Base-by-base conservation (phyloP, 1,140 invertebrate genomes). In the Apis laboriosa region DNA sequence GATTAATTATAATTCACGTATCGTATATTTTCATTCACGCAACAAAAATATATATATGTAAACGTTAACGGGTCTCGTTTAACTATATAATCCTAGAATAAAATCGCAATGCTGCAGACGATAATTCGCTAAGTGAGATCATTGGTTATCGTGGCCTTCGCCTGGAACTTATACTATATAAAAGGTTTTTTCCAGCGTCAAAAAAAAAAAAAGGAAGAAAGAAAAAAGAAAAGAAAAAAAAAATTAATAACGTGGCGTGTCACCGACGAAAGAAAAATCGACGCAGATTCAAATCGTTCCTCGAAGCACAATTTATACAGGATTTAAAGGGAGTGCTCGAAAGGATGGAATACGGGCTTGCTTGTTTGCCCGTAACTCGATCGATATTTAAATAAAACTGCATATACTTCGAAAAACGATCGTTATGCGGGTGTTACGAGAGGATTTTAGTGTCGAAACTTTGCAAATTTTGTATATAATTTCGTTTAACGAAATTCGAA, bases 341-440 rank as follows among this genome's bases (percentile, higher is more conserved):
- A 17, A 28, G 19, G 19, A 73, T n/a, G 53, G 53, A 34, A 34
- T 15, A 24, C n/a, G 53, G 24, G 51, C n/a, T 1, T 4, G 12
- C 49, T 70, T 58, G 34, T 34, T 34, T 9, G 56, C n/a, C 28
- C 19, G 34, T 71, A n/a, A 28, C 63, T 67, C 60, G 72, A 81
- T 66, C 34, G 21, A 76, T 51, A 58, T 75, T 66, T 24, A 17
- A 49, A 15, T 34, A 55, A 56, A 76, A 34, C 9, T 51, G 24
- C n/a, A n/a, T 53, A 56, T 11, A 60, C 34, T n/a, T 56, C 9
- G n/a, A 64, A 67, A 43, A 7, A 51, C 55, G 82, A 77, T 83
- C 82, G 68, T 64, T 51, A 79, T 71, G 68, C 76, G 77, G 82
- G 76, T 79, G 81, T 83, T 83, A 66, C 43, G 49, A 61, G 15